These are phyloP conservation scores for Daphoenositta chrysoptera DNA, from an alignment of 2,113 vertebrate genomes.

Conservation along the genomic window DNA sequence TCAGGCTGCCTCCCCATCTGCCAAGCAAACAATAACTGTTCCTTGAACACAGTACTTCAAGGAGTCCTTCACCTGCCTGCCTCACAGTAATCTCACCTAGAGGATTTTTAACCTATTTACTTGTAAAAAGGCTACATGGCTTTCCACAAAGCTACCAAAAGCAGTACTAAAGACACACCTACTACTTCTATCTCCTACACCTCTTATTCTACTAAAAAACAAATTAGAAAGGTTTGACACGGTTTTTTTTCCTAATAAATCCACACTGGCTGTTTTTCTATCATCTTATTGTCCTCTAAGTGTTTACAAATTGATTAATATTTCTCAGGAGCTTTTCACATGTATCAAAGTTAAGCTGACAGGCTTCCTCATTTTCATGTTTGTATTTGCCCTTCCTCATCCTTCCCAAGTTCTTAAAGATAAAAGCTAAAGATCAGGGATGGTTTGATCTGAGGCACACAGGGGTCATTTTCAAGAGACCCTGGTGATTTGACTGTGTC, in stretches of 20 bases:
- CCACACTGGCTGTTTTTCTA: neutral
- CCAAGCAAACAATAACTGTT: neutral
- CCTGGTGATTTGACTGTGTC: neutral
- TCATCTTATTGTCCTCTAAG: neutral
- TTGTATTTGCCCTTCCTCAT: neutral
- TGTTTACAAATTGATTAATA: constrained; percentile 17
- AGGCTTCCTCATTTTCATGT: neutral
- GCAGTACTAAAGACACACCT: neutral
- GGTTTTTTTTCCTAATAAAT: neutral
- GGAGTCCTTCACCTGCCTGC: neutral
- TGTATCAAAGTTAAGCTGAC: neutral
- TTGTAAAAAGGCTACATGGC: neutral
- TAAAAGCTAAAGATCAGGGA: neutral
- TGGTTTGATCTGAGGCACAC: neutral
- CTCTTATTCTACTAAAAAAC: neutral
- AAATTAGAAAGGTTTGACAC: neutral
- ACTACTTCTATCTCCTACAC: neutral
- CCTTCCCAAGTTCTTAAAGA: neutral
- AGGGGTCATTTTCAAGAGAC: neutral
- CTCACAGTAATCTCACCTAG: neutral
- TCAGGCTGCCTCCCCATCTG: neutral
- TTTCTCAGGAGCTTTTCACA: constrained; percentile 15
- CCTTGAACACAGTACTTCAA: neutral
- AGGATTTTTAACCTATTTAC: neutral
- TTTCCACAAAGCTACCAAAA: neutral